A percentile compares a stretch with the other conserved stretches of the same genome.
Conservation (phyloP, 2,113 vertebrate genomes). For the Peromyscus maniculatus region DNA sequence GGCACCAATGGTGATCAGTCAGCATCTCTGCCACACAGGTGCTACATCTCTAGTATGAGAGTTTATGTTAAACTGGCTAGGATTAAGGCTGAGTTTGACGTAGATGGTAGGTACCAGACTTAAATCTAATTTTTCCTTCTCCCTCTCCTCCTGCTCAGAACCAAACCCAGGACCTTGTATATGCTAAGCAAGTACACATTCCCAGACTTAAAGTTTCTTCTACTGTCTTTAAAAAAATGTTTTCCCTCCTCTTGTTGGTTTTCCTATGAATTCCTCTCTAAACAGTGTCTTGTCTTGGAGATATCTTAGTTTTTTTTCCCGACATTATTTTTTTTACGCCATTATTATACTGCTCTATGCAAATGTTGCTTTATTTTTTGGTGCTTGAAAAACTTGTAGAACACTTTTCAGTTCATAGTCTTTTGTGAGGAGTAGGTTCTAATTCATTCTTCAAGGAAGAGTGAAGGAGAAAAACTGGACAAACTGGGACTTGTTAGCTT, state of each 20-base stretch:
- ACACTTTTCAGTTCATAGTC: not conserved
- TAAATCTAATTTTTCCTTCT: not conserved
- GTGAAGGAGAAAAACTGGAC: not conserved
- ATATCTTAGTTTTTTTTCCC: not conserved
- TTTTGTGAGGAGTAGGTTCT: not conserved
- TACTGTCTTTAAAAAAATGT: not conserved
- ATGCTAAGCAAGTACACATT: not conserved
- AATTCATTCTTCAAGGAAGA: not conserved
- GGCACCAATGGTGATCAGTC: not conserved
- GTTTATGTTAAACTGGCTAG: not conserved
- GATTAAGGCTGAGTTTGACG: not conserved
- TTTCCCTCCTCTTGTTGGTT: not conserved
- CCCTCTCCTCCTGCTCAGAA: not conserved
- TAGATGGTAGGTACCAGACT: not conserved
- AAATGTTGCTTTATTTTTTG: not conserved
- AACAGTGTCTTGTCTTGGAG: not conserved
- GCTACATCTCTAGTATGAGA: not conserved
- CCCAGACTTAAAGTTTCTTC: not conserved
- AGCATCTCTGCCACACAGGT: not conserved
- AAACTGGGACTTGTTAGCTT: not conserved
- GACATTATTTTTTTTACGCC: too few relatives aligned
- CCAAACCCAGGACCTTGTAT: not conserved
- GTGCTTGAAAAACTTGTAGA: not conserved
- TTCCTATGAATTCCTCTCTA: not conserved
- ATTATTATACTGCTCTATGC: not conserved